phyloP scores from a whole-genome alignment of 2,888 invertebrate genomes.

The Bruchidius siliquastri region DNA sequence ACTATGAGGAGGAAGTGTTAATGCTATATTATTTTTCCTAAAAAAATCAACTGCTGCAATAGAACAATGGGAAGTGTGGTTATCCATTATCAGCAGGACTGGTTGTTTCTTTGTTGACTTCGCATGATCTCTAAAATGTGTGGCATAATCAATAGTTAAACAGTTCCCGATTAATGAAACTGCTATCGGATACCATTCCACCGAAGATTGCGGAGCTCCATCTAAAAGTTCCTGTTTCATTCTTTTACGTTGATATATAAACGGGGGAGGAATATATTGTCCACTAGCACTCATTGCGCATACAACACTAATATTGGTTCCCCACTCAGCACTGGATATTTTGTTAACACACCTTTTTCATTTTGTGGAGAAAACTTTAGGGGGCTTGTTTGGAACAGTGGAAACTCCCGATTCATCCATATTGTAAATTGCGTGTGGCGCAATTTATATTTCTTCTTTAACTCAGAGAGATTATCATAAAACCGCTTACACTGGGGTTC shows the following conservation, averaged over 20 bases:
- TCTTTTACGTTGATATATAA: constrained; percentile 8
- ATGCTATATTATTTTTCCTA: constrained; percentile 3
- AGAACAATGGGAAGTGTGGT: constrained; percentile 2
- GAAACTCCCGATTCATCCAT: neutral
- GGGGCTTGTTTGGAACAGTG: neutral
- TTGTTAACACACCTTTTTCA: neutral
- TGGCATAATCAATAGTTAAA: neutral
- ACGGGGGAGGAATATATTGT: constrained; percentile 6
- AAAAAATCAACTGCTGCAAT: neutral
- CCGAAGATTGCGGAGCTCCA: too few species aligned
- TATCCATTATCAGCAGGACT: constrained; percentile 7
- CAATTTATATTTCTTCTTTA: neutral
- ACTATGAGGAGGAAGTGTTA: constrained; percentile 1
- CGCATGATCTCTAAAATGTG: constrained; percentile 6
- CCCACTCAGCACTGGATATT: neutral
- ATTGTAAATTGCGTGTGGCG: neutral
- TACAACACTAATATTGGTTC: neutral
- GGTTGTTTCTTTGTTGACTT: too few species aligned
- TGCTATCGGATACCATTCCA: neutral
- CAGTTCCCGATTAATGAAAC: constrained; percentile 2
- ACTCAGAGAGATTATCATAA: neutral
- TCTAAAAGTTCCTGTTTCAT: constrained; percentile 5
- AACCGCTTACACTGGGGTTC: neutral
- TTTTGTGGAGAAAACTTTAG: constrained; percentile 6
- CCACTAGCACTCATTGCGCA: constrained; percentile 1